Conservation (phyloP, 92 coral and sea anemone species). For the Parazoanthus darwini region DNA sequence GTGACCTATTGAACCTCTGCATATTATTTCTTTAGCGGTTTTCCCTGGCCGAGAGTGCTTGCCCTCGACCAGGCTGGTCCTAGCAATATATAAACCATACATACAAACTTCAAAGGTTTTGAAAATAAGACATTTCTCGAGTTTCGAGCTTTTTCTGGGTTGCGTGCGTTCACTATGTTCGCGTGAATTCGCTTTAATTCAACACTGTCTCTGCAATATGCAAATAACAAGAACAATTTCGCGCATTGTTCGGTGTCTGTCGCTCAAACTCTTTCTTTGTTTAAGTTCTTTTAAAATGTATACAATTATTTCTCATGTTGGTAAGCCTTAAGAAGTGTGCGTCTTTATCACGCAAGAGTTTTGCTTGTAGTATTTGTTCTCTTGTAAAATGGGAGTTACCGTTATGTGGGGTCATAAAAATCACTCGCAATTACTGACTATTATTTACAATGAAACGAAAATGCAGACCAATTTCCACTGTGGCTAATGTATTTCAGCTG, state of each 20-base stretch:
- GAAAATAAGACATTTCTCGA: background rate
- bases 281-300: conserved; percentile 42
- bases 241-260: conserved; percentile 78
- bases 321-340: background rate
- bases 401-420: background rate
- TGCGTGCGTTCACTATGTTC: conserved; percentile 60
- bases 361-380: background rate
- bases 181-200: conserved; percentile 74
- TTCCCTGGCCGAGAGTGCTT: conserved; percentile 30
- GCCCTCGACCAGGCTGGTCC: background rate
- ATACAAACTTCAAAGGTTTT: conserved; percentile 1
- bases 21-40: conserved; percentile 44
- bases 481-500: conserved; percentile 43
- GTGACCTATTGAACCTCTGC: conserved; percentile 82
- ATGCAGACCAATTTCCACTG: conserved; percentile 18
- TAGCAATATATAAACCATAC: background rate
- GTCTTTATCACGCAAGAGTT: conserved; percentile 20
- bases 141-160: conserved; percentile 34
- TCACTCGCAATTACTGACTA: background rate
- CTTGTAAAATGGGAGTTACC: background rate
- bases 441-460: conserved; percentile 21
- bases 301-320: conserved; percentile 39
- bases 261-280: conserved; percentile 62
- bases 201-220: conserved; percentile 87
- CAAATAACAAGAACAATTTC: conserved; percentile 76